Base-by-base conservation (phyloP, 1,140 invertebrate species). In the Eubasilissa regina region DNA sequence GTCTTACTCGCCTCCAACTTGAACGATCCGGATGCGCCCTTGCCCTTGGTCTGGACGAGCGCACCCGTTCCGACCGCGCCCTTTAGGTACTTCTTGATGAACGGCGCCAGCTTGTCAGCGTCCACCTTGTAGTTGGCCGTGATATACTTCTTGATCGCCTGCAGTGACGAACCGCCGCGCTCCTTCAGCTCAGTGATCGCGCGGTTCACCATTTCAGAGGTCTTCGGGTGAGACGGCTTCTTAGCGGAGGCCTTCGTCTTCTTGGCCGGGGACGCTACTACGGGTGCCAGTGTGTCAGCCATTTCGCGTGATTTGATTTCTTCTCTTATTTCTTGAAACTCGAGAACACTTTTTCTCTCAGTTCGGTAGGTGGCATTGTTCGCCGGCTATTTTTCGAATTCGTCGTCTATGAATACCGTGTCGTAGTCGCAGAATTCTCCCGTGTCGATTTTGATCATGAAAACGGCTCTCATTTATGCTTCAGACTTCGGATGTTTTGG, bases 161-260 rank as follows among this genome's bases (percentile, higher is more conserved):
- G n/a, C n/a, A n/a, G n/a, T n/a, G n/a, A n/a, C n/a, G n/a, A 92
- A n/a, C 91, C 92, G 73, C 89, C 89, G 62, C 90, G 87, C 81
- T 93, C 91, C 78, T 93, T 92, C 75, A 93, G 84, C 47, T 85
- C 87, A 66, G 86, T 88, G 82, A 94, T 93, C 12, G 92, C 92
- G 68, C 86, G 88, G 77, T 86, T 89, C 4, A 94, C 89, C 90
- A 91, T 90, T 81, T 90, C 87, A 4, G 89, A 87, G 0, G 89
- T 90, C 80, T 87, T 89, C 43, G 90, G 89, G 83, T 90, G 89
- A n/a, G 85, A 85, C 19, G 88, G 84, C 75, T 88, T 88, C 47
- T 62, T 43, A n/a, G n/a, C n/a, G 53, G 85, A 84, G 48, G 83
- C 85, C 21, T 75, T 78, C 13, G 58, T 47, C 75, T 74, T 78